Conservation (phyloP, 2,888 invertebrate species). For the Eupithecia dodoneata region DNA sequence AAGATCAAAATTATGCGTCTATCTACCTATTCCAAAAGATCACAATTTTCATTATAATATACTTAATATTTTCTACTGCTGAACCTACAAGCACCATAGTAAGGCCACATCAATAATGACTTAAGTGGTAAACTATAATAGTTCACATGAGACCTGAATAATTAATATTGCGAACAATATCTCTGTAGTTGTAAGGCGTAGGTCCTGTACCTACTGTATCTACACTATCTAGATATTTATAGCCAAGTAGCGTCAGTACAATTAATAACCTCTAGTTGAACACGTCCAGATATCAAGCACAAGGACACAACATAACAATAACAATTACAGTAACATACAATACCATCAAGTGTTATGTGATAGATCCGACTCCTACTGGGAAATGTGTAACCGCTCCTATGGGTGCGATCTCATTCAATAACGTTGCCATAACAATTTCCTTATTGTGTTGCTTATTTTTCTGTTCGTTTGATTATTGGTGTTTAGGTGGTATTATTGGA, state of each 20-base stretch:
- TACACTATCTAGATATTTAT: neutral
- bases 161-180: slow-evolving; percentile 46
- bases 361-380: slow-evolving; percentile 66
- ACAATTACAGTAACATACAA: slow-evolving; percentile 50
- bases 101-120: slow-evolving; percentile 4
- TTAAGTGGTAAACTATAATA: slow-evolving; percentile 29
- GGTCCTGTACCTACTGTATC: slow-evolving; percentile 19
- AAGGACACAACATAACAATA: slow-evolving; percentile 27
- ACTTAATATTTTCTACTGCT: neutral
- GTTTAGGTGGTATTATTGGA: neutral
- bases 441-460: slow-evolving; percentile 31
- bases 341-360: slow-evolving; percentile 60
- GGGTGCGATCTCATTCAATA: slow-evolving; percentile 62
- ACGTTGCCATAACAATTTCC: slow-evolving; percentile 32
- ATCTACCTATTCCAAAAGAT: no score
- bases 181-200: slow-evolving; percentile 13
- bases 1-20: no score
- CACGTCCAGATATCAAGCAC: neutral
- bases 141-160: slow-evolving; percentile 41
- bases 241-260: neutral
- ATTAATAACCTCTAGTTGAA: slow-evolving; percentile 11
- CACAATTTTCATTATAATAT: neutral
- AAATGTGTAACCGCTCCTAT: slow-evolving; percentile 64
- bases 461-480: slow-evolving; percentile 22
- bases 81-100: neutral